phyloP scores from a whole-genome alignment of 2,888 invertebrate species.

The Hylaea fasciaria region DNA sequence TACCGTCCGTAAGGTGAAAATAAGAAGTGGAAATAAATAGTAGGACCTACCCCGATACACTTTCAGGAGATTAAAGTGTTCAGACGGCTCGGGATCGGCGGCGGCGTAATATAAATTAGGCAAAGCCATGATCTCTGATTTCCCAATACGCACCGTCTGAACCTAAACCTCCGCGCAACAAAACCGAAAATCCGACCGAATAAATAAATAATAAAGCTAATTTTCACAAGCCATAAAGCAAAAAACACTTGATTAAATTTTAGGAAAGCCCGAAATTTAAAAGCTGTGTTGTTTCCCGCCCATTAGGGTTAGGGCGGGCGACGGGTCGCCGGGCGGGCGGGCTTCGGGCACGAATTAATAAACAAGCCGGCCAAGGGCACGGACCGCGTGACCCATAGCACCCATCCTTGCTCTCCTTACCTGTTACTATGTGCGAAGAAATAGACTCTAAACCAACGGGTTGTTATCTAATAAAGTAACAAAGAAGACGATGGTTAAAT shows the following conservation, averaged over 20 bases:
- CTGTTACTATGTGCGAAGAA: conserved; percentile 34
- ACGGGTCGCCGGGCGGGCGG: conserved; percentile 61
- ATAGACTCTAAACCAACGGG: neutral
- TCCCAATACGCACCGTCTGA: conserved; percentile 43
- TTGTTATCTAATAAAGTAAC: conserved; percentile 17
- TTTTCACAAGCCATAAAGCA: conserved; percentile 63
- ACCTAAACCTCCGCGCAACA: conserved; percentile 32
- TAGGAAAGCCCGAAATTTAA: conserved; percentile 71
- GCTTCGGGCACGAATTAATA: conserved; percentile 79
- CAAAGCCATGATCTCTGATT: conserved; percentile 60
- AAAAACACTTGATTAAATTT: conserved; percentile 74
- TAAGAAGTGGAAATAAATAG: conserved; percentile 82
- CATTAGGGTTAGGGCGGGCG: conserved; percentile 74
- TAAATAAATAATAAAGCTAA: conserved; percentile 60
- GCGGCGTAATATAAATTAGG: conserved; percentile 71
- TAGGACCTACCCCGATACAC: conserved; percentile 77
- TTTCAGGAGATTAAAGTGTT: conserved; percentile 82
- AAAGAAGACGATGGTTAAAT: conserved; percentile 40
- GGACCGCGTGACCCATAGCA: conserved; percentile 66
- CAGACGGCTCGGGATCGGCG: conserved; percentile 58
- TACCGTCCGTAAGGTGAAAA: conserved; percentile 79
- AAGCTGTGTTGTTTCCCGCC: conserved; percentile 76
- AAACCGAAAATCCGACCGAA: conserved; percentile 35
- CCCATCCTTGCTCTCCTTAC: conserved; percentile 66
- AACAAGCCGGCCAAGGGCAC: conserved; percentile 80